A percentile compares a stretch with the other conserved stretches of the same genome.
These are phyloP conservation scores for Chlorodrepanis virens DNA, from an alignment of 2,113 vertebrate genomes.

Conservation along the genomic window DNA sequence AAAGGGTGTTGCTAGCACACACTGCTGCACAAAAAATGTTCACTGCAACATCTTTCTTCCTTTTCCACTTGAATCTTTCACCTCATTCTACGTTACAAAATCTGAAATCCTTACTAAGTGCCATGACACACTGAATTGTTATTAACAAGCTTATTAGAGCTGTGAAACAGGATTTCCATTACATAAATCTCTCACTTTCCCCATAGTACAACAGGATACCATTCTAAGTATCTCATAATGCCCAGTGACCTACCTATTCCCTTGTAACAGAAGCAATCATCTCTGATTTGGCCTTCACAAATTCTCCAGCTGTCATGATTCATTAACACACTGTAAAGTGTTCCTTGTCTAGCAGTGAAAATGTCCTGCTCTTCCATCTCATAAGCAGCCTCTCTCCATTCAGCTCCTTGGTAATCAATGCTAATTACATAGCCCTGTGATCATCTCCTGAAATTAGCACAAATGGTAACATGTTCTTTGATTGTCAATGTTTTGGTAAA, in stretches of 20 bases:
- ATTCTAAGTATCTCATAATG: conserved; percentile 22
- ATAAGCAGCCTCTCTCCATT: conserved; percentile 46
- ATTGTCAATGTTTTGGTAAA: conserved; percentile 56
- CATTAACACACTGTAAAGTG: conserved; percentile 51
- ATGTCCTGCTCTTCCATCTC: conserved; percentile 32
- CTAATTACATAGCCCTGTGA: conserved; percentile 65
- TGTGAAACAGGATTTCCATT: conserved; percentile 51
- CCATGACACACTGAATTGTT: background rate
- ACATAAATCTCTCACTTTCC: conserved; percentile 11
- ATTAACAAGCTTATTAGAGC: conserved; percentile 57
- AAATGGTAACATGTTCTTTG: conserved; percentile 51
- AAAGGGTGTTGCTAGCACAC: background rate
- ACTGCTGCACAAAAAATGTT: background rate
- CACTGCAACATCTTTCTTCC: background rate
- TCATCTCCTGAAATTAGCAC: conserved; percentile 58
- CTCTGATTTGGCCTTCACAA: conserved; percentile 51
- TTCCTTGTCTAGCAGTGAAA: conserved; percentile 29
- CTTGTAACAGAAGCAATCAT: conserved; percentile 47
- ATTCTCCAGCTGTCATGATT: conserved; percentile 41
- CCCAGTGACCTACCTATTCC: conserved; percentile 60
- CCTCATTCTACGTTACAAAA: conserved; percentile 2
- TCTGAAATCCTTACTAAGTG: conserved; percentile 48
- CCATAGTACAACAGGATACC: conserved; percentile 6
- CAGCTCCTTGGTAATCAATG: conserved; percentile 69
- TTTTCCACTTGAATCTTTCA: background rate